Evolutionary conservation across 2,888 invertebrate genomes (phyloP), one percentile per base, ranked within the genome.

Genomic region (Drosophila histrio): DNA sequence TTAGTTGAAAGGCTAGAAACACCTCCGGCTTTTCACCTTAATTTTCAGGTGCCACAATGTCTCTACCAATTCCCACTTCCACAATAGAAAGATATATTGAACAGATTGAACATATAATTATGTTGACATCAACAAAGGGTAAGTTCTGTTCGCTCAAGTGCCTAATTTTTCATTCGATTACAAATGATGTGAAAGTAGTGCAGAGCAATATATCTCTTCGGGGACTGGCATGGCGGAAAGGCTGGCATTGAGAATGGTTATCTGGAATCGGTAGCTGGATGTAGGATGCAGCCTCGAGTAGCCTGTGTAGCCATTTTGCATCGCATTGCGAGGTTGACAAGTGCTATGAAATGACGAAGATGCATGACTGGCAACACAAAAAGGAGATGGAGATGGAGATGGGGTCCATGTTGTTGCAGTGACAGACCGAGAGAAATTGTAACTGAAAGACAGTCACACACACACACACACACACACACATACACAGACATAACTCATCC

Each of bases 311-410:
- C 59, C 67, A 79, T 77, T 85, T 79, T 75, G 66, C 80, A 79
- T 79, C 59, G 72, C 72, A 68, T 66, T 77, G 69, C 47, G 46
- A 63, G 57, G 49, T 67, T 86, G 88, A 86, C 84, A 88, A 82
- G 78, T 76, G 76, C 71, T 73, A 61, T 73, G 78, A 82, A 77
- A 86, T 88, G 84, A 88, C 88, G 87, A 85, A 80, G 84, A 85
- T 80, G 84, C 73, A 85, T 88, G 67, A 56, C 53, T 71, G 58
- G 58, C 52, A 63, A 53, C 44, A 49, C 22, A 61, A 22, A 41
- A 4, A 34, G 30, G 26, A 36, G 32, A 24, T 11, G 15, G 49
- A 52, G 54, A 44, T 43, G 65, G 44, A 26, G 30, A 21, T 30
- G 79, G 69, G n/a, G n/a, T n/a, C n/a, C 76, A 76, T 65, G 82